Evolutionary conservation across 2,797 vertebrate species (phyloP).

Genomic region (Trachurus trachurus): DNA sequence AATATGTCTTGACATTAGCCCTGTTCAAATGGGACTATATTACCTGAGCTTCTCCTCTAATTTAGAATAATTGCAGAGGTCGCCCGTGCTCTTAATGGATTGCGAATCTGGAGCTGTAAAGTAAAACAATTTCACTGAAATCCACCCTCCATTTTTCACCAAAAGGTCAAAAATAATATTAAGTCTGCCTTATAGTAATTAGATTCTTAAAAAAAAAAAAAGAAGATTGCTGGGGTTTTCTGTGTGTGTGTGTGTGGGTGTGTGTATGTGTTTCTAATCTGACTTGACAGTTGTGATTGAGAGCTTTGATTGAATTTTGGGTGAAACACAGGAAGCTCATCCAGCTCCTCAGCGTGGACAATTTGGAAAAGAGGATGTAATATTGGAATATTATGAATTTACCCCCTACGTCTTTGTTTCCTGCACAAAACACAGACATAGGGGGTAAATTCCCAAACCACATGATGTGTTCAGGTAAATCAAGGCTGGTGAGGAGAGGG

Average conservation of each 20-base stretch:
- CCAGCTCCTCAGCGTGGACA: background rate
- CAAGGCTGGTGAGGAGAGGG: background rate
- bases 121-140: conserved; percentile 8
- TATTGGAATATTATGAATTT: conserved; percentile 12
- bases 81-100: conserved; percentile 45
- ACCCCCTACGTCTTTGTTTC: background rate
- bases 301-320: conserved; percentile 25
- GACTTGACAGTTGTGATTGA: background rate
- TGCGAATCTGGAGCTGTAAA: conserved; percentile 27
- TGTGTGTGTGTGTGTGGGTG: too few relatives aligned
- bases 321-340: conserved; percentile 22
- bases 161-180: conserved; percentile 31
- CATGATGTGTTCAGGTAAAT: background rate
- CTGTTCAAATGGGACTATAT: conserved; percentile 15
- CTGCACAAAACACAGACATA: background rate
- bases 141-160: conserved; percentile 15
- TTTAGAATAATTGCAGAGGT: conserved; percentile 54
- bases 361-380: conserved; percentile 10
- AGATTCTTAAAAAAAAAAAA: background rate
- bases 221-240: too few relatives aligned
- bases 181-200: conserved; percentile 31
- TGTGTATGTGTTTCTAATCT: background rate
- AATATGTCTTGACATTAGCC: conserved; percentile 52
- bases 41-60: conserved; percentile 41
- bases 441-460: background rate